phyloP scores from a whole-genome alignment of 2,113 vertebrate species.

The Galeopterus variegatus region DNA sequence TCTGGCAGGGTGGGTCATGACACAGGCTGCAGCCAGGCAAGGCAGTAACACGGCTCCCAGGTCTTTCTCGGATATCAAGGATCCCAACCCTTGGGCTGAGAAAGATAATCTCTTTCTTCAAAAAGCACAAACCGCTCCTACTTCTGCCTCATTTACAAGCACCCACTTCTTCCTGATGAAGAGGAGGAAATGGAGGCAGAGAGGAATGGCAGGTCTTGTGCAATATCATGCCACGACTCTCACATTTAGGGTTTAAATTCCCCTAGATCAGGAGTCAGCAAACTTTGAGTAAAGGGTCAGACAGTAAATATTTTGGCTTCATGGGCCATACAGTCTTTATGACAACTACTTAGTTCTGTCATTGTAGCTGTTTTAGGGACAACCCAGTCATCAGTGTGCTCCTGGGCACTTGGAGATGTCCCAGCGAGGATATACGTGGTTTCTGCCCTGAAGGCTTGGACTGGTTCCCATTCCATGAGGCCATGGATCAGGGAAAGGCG shows the following conservation, averaged over 20 bases:
- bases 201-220: neutral
- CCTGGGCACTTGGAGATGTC: neutral
- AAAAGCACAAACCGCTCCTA: neutral
- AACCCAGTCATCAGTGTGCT: neutral
- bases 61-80: neutral
- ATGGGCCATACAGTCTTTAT: neutral
- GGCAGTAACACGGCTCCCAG: neutral
- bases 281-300: neutral
- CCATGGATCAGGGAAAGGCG: conserved; percentile 10
- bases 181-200: neutral
- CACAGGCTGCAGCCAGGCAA: neutral
- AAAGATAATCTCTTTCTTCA: neutral
- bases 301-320: neutral
- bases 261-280: neutral
- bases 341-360: neutral
- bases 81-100: neutral
- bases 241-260: neutral
- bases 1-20: neutral
- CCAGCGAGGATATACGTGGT: neutral
- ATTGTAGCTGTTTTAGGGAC: neutral
- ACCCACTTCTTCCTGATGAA: neutral
- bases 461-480: neutral
- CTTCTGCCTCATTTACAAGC: neutral
- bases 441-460: conserved; percentile 17
- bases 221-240: neutral